A percentile compares a stretch with the other conserved stretches of the same genome.
Conservation (phyloP, 1,140 invertebrate genomes). For the Cheumatopsyche charites region DNA sequence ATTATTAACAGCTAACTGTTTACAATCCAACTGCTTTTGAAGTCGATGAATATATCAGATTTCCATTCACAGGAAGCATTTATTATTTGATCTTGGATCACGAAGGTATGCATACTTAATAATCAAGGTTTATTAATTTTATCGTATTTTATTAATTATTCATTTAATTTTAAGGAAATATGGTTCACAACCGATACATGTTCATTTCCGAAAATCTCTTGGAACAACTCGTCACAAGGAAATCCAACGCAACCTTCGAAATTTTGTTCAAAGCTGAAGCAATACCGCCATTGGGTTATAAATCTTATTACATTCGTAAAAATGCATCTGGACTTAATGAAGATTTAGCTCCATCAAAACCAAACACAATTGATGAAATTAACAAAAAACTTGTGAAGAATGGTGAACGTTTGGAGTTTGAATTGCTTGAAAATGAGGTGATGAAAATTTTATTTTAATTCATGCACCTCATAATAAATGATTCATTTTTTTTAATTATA, state of each 20-base stretch:
- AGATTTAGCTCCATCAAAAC: not conserved
- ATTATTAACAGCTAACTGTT: conserved; percentile 67
- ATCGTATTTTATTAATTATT: no score
- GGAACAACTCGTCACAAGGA: conserved; percentile 67
- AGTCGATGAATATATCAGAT: conserved; percentile 68
- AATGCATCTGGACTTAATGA: not conserved
- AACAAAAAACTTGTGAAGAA: not conserved
- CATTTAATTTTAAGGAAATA: not conserved
- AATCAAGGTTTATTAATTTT: no score
- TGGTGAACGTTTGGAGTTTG: not conserved
- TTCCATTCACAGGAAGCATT: conserved; percentile 69
- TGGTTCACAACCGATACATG: conserved; percentile 59
- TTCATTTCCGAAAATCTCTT: conserved; percentile 62
- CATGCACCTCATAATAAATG: not conserved
- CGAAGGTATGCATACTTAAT: conserved; percentile 54
- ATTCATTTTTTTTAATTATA: conserved; percentile 3
- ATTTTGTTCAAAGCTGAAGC: conserved; percentile 69
- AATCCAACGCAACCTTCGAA: conserved; percentile 66
- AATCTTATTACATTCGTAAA: conserved; percentile 64
- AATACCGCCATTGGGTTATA: conserved; percentile 71
- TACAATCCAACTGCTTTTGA: conserved; percentile 82
- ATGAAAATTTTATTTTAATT: not conserved
- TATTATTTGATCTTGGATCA: conserved; percentile 69
- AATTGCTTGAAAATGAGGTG: not conserved
- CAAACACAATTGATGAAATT: not conserved